Evolutionary conservation across 2,888 invertebrate species (phyloP), one percentile per base, ranked within the genome.

Genomic region (Capitulum mitella): DNA sequence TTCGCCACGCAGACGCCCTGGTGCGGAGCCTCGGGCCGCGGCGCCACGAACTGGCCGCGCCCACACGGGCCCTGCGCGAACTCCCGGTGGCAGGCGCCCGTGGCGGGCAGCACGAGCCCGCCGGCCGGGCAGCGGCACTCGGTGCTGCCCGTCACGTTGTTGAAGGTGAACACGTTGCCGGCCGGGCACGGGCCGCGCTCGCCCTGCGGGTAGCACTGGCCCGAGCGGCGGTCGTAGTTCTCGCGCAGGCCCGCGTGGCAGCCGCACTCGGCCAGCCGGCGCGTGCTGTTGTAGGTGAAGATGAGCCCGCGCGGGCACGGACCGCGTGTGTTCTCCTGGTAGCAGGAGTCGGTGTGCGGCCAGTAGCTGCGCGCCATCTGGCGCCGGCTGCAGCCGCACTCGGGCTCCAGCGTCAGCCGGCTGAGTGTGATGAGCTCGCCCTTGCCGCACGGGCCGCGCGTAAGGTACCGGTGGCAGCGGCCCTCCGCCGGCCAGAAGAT

Each of bases 21-120:
- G 37, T 70, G 70, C 70, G 70, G 70, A 26, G 70, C 70, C 37
- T 26, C 70, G 5, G 40, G 46, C 5, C 46, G 76, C 46, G 76
- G 76, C 22, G 77, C 80, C 74, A 83, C 78, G 78, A 82, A 82
- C 37, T 81, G 79, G 1, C 84, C 85, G 22, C 82, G 80, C 22
- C 82, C 81, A 83, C 94, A 94, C 0, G 94, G 94, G 0, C 94
- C 94, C 81, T 91, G 88, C 0, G 94, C 94, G 84, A 91, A 92
- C 0, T 92, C 88, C n/a, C 93, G 87, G 85, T 94, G 93, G 85
- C 94, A 94, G 0, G 89, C 87, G 0, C 91, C 91, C 80, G 90
- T 89, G 83, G 83, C n/a, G 85, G 88, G 82, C 87, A 90, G 90
- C 1, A 88, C 74, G 32, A 82, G 81, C 70, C 81, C 79, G 48